Conservation (phyloP, 2,888 invertebrate species). For the Drosophila diplacantha region DNA sequence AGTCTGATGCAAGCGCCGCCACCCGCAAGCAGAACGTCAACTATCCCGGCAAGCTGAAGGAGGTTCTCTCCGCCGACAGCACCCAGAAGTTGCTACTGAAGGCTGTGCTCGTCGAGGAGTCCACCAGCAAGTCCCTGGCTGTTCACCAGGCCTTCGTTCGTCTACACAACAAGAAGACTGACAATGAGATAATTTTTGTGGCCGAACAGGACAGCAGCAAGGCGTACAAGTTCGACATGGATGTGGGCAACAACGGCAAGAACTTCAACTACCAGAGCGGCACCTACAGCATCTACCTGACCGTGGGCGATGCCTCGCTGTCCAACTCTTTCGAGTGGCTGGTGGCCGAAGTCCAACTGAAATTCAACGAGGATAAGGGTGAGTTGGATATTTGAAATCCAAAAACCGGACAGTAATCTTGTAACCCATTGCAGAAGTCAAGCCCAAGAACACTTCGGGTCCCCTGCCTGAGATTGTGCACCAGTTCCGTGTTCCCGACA, state of each 20-base stretch:
- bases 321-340: slow-evolving; percentile 94
- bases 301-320: slow-evolving; percentile 94
- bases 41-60: slow-evolving; percentile 85
- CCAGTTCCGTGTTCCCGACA: slow-evolving; percentile 93
- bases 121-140: slow-evolving; percentile 81
- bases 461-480: slow-evolving; percentile 84
- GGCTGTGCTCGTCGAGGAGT: slow-evolving; percentile 87
- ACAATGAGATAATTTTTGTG: slow-evolving; percentile 94
- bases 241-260: slow-evolving; percentile 87
- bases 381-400: not conserved
- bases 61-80: slow-evolving; percentile 88
- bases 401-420: not conserved
- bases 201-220: slow-evolving; percentile 90
- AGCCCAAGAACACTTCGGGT: slow-evolving; percentile 71
- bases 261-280: slow-evolving; percentile 89
- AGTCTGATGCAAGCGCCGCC: slow-evolving; percentile 92
- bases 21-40: slow-evolving; percentile 86
- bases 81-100: slow-evolving; percentile 92
- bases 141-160: slow-evolving; percentile 94
- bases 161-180: slow-evolving; percentile 82
- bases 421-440: slow-evolving; percentile 54
- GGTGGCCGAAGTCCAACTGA: slow-evolving; percentile 87
- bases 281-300: slow-evolving; percentile 87
- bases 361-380: slow-evolving; percentile 81
- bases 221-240: slow-evolving; percentile 94